phyloP scores from a whole-genome alignment of 2,888 invertebrate genomes.

The Acrobasis consociella region DNA sequence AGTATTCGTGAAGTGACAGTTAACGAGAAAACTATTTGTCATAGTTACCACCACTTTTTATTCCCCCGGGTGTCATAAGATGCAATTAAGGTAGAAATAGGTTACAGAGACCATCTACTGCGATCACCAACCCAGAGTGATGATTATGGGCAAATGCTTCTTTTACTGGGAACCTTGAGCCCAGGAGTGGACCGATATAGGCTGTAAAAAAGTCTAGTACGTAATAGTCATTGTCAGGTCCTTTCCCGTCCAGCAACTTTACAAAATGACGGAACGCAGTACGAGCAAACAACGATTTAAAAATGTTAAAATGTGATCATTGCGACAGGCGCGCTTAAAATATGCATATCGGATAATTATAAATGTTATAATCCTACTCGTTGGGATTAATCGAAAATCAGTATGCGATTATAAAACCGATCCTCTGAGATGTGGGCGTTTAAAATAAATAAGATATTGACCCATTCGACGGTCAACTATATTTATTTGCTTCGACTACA shows the following conservation, averaged over 20 bases:
- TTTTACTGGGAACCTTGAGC: too few relatives aligned
- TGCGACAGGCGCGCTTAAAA: slow-evolving; percentile 45
- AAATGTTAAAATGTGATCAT: slow-evolving; percentile 56
- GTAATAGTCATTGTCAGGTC: not conserved
- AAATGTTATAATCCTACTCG: slow-evolving; percentile 20
- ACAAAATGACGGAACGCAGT: slow-evolving; percentile 11
- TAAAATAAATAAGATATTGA: slow-evolving; percentile 12
- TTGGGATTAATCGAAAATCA: slow-evolving; percentile 18
- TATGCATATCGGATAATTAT: slow-evolving; percentile 45
- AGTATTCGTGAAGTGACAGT: too few relatives aligned
- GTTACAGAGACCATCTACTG: too few relatives aligned
- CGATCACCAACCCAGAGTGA: too few relatives aligned
- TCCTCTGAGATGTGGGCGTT: slow-evolving; percentile 7
- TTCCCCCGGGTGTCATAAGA: too few relatives aligned
- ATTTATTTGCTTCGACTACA: not conserved
- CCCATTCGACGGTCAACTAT: not conserved
- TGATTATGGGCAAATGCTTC: too few relatives aligned
- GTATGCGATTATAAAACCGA: slow-evolving; percentile 51
- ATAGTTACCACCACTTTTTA: too few relatives aligned
- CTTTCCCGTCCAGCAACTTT: slow-evolving; percentile 1
- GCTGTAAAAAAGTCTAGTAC: not conserved
- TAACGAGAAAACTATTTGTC: too few relatives aligned
- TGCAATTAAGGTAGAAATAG: too few relatives aligned
- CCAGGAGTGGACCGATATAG: too few relatives aligned
- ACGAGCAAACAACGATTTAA: slow-evolving; percentile 59